Evolutionary conservation across 2,113 vertebrate genomes (phyloP).

Genomic region (Peromyscus polionotus): DNA sequence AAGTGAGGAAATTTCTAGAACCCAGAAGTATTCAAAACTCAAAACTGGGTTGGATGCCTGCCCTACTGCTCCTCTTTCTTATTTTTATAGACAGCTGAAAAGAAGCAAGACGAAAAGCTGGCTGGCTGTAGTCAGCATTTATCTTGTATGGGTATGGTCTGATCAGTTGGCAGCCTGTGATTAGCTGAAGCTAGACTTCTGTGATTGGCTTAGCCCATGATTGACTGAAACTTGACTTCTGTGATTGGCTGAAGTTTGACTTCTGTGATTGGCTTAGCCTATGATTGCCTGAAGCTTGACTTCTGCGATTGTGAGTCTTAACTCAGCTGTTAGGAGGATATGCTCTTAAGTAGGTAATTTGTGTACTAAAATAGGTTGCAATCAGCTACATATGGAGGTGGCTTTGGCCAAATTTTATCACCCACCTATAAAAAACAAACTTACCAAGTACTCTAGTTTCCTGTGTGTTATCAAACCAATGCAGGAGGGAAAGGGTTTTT

Average conservation of each 20-base stretch:
- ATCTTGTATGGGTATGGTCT: neutral
- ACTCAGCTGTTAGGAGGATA: neutral
- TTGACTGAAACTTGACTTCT: no score
- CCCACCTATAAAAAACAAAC: neutral
- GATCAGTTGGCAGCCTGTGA: neutral
- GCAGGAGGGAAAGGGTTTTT: neutral
- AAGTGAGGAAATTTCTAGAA: neutral
- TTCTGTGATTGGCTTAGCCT: neutral
- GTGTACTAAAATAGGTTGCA: neutral
- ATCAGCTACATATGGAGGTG: neutral
- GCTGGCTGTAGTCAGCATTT: neutral
- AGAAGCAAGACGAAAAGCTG: neutral
- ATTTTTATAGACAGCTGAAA: neutral
- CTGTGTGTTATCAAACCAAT: neutral
- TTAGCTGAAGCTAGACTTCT: no score
- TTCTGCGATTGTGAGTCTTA: neutral
- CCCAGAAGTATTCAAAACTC: neutral
- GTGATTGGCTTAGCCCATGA: no score
- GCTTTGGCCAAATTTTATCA: neutral
- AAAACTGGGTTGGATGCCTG: neutral
- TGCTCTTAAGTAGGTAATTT: neutral
- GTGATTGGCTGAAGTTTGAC: neutral
- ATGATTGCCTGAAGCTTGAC: neutral
- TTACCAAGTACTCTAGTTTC: neutral
- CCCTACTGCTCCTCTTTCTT: no score